phyloP scores from a whole-genome alignment of 2,113 vertebrate genomes.

The Nibea coibor region DNA sequence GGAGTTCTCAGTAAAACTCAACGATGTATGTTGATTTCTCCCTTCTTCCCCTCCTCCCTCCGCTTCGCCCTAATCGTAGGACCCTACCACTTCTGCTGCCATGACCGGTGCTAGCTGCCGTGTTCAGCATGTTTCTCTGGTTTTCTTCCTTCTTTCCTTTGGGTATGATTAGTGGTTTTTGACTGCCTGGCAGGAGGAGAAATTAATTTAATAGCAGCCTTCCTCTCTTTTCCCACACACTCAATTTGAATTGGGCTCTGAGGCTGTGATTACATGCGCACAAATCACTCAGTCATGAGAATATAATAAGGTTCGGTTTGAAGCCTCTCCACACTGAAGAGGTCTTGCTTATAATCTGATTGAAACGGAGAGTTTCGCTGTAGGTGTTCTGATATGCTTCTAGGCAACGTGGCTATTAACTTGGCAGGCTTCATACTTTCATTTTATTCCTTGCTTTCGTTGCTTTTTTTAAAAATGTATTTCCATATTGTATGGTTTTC shows the following conservation, averaged over 20 bases:
- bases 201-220: slow-evolving; percentile 71
- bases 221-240: slow-evolving; percentile 71
- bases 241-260: slow-evolving; percentile 78
- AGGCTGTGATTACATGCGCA: slow-evolving; percentile 71
- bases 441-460: slow-evolving; percentile 40
- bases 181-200: slow-evolving; percentile 87
- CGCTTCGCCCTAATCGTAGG: slow-evolving; percentile 73
- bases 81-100: slow-evolving; percentile 71
- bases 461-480: slow-evolving; percentile 28
- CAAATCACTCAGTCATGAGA: slow-evolving; percentile 73
- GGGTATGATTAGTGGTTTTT: slow-evolving; percentile 83
- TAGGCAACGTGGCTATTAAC: slow-evolving; percentile 55
- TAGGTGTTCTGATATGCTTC: slow-evolving; percentile 64
- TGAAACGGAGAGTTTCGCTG: slow-evolving; percentile 59
- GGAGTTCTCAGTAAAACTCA: slow-evolving; percentile 99
- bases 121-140: slow-evolving; percentile 89
- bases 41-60: slow-evolving; percentile 84
- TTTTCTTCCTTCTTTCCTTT: slow-evolving; percentile 68
- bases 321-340: slow-evolving; percentile 65
- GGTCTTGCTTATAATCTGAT: slow-evolving; percentile 65
- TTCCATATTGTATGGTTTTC: slow-evolving; percentile 13
- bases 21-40: slow-evolving; percentile 99
- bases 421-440: slow-evolving; percentile 41
- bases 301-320: slow-evolving; percentile 70
- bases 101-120: slow-evolving; percentile 88